A percentile compares a stretch with the other conserved stretches of the same genome.
Conservation (phyloP, 1,140 invertebrate genomes). For the Meloidogyne floridensis region DNA sequence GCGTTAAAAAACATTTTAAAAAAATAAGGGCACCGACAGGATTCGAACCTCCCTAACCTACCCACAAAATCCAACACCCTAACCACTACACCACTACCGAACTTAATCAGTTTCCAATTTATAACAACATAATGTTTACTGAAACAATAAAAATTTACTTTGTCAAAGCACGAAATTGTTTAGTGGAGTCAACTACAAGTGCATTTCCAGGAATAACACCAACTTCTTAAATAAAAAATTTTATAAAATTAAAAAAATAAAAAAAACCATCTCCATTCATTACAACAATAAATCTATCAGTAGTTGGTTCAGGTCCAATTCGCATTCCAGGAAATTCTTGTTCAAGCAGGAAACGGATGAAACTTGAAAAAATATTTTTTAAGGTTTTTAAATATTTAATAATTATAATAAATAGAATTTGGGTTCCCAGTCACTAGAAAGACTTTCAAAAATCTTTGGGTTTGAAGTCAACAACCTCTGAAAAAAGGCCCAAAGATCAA, state of each 20-base stretch:
- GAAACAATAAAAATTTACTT: slow-evolving; percentile 28
- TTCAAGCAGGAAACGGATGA: slow-evolving; percentile 87
- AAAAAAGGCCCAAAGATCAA: too few species aligned
- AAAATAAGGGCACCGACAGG: background rate
- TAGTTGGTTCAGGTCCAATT: slow-evolving; percentile 85
- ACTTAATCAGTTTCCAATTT: background rate
- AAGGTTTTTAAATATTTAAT: too few species aligned
- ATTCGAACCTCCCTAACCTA: background rate
- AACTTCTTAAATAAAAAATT: slow-evolving; percentile 69
- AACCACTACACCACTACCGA: background rate
- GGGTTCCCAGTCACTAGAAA: too few species aligned
- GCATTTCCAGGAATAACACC: slow-evolving; percentile 96
- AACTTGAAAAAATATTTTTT: background rate
- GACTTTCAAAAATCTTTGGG: too few species aligned
- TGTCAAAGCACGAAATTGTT: slow-evolving; percentile 76
- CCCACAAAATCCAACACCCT: background rate
- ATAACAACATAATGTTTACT: background rate
- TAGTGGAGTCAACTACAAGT: slow-evolving; percentile 92
- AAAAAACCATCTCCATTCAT: slow-evolving; percentile 76
- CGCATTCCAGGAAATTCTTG: slow-evolving; percentile 90
- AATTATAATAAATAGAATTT: too few species aligned
- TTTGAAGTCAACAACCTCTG: too few species aligned
- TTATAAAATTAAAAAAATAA: background rate
- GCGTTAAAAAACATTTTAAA: background rate
- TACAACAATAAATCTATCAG: slow-evolving; percentile 92